Base-by-base conservation (phyloP, 2,797 vertebrate genomes). In the Sebastolobus alascanus region DNA sequence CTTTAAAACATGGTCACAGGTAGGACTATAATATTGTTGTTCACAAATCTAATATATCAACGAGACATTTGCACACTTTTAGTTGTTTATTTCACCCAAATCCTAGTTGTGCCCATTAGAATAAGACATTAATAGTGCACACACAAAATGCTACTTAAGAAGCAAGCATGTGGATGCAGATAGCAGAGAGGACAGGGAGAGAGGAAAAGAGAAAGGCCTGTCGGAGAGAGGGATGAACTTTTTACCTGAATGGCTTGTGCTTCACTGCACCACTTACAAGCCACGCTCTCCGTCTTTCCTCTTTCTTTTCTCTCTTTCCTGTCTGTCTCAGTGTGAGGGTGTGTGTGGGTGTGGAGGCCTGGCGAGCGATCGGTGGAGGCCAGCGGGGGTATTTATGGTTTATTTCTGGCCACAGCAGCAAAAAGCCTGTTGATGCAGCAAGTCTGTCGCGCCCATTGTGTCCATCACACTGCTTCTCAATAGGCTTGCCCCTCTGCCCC, bases 341-440 rank as follows among this genome's bases (percentile, higher is more conserved):
- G 82, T 87, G 80, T 86, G 90, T 82, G 89, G 80, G 81, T 90
- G 90, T 92, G 88, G 91, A 92, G 90, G 93, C 91, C 90, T 93
- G 92, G 90, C 78, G 92, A 94, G 92, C 75, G 54, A 80, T 83
- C n/a, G 76, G 79, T 89, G 68, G 88, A 92, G 78, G 84, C 90
- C 87, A 43, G 86, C 52, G 79, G 92, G 69, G 87, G 95, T 97
- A 97, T 98, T 97, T 97, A 97, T 97, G 96, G 92, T 93, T 66
- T 4, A 88, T 91, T 96, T 96, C 94, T 96, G 96, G 88, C 92
- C 95, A 95, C 95, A 91, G 87, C 96, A 96, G 96, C 97, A 97
- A 95, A 96, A 96, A 95, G 73, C 87, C 90, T 94, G 97, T 97
- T 96, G 97, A 97, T 91, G 87, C 96, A 96, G 97, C 96, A 96